Evolutionary conservation across 2,888 invertebrate species (phyloP), one percentile per base, ranked within the genome.

Genomic region (Lucinisca nassula): DNA sequence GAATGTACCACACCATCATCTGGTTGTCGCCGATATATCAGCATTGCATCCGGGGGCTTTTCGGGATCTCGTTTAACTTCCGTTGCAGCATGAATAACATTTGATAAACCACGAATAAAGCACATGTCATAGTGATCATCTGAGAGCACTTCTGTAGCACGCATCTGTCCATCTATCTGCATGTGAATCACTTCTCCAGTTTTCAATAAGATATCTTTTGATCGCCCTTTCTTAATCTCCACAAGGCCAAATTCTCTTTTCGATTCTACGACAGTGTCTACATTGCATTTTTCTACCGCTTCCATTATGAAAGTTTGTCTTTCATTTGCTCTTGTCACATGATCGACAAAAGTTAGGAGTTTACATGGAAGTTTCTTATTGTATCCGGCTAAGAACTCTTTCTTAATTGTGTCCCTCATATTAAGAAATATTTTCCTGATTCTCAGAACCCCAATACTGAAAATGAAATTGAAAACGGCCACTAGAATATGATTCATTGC

Each of bases 331-430:
- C 91, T 73, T n/a, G 88, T 85, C 21, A 83, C 51, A 75, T 92
- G 87, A 72, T 92, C 92, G 35, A 92, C 89, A 51, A 85, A 92
- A 0, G 91, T 92, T 21, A 91, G 49, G 2, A 92, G 89, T 37
- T 88, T 91, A 72, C 92, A 92, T 3, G 89, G 85, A 21, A 83
- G 80, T 24, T 89, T 90, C 51, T 90, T 83, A 17, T 90, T 90
- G 70, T 87, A 92, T n/a, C 91, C 91, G 21, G 86, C 76, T n/a
- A 87, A 82, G 45, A 92, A 92, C 76, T 92, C 92, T 58, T 84
- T 91, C 75, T 92, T 92, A 17, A 92, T 76, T 6, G 91, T 83
- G 70, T 92, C 92, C 51, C 91, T 82, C 92, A 92, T 92, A 79
- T 92, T 92, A 0, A 92, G 79, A 58, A 92, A 92, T 55, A 92